Conservation (phyloP, 2,797 vertebrate genomes). For the Channa striata region DNA sequence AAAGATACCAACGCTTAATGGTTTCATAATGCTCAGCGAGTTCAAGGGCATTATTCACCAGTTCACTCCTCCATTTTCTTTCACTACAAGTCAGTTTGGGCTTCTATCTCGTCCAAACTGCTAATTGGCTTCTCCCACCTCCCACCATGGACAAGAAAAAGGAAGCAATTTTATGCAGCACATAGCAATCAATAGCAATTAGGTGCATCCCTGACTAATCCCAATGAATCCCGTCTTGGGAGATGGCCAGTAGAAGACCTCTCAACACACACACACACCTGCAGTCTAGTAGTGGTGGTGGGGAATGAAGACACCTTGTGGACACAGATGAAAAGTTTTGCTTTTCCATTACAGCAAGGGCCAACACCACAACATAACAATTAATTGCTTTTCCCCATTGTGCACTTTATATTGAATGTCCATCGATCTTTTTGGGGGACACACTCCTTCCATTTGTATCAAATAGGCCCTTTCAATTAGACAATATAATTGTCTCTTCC, state of each 20-base stretch:
- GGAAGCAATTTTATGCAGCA: conserved; percentile 96
- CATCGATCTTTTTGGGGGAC: conserved; percentile 40
- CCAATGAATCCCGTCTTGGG: conserved; percentile 88
- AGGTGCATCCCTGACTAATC: conserved; percentile 94
- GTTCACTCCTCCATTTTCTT: conserved; percentile 86
- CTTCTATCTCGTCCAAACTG: conserved; percentile 85
- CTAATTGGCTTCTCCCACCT: conserved; percentile 88
- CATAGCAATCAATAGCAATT: conserved; percentile 97
- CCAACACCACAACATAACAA: conserved; percentile 55
- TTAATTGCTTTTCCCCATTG: conserved; percentile 70
- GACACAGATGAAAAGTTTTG: conserved; percentile 50
- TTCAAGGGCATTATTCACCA: conserved; percentile 77
- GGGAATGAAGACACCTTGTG: not conserved
- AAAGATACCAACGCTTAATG: conserved; percentile 37
- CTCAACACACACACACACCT: conserved; percentile 59
- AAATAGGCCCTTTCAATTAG: conserved; percentile 52
- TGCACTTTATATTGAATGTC: conserved; percentile 57
- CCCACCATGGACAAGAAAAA: conserved; percentile 84
- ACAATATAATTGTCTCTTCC: conserved; percentile 51
- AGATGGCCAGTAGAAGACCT: conserved; percentile 78
- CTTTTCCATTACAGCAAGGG: conserved; percentile 44
- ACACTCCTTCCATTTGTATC: conserved; percentile 39
- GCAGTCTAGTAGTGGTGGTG: conserved; percentile 4
- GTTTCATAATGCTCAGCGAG: conserved; percentile 56
- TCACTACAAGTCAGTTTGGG: conserved; percentile 89